phyloP scores from a whole-genome alignment of 2,113 vertebrate species.

The Mormoops blainvillei region DNA sequence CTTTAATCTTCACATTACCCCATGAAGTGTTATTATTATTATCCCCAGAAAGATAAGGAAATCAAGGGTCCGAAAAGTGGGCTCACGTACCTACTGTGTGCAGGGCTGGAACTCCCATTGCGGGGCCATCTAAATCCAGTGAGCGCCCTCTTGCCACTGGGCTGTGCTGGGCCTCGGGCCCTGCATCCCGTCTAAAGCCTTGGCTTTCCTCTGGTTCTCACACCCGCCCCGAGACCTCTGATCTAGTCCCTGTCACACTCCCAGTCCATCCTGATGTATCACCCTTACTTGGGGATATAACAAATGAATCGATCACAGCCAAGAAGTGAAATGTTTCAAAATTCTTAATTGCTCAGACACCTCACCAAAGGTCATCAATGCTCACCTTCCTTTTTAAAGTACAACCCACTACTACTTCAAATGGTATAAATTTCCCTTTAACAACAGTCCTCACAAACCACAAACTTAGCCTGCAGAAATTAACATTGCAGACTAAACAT shows the following conservation, averaged over 20 bases:
- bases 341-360: constrained; percentile 25
- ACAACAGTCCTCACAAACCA: constrained; percentile 57
- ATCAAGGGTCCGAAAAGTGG: background rate
- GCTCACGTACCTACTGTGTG: too few species aligned
- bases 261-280: background rate
- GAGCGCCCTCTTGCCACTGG: too few species aligned
- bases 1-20: background rate
- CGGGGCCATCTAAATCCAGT: background rate
- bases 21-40: background rate
- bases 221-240: background rate
- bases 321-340: constrained; percentile 32
- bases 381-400: constrained; percentile 45
- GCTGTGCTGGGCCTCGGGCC: background rate
- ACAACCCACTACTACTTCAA: constrained; percentile 40
- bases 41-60: background rate
- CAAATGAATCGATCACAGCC: background rate
- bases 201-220: background rate
- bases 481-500: constrained; percentile 74
- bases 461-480: constrained; percentile 65
- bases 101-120: background rate
- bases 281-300: background rate
- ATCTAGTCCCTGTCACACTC: background rate
- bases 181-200: background rate
- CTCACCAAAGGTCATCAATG: constrained; percentile 21
- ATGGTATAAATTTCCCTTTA: constrained; percentile 46